Evolutionary conservation across 1,140 invertebrate species (phyloP).

Genomic region (Battus philenor): DNA sequence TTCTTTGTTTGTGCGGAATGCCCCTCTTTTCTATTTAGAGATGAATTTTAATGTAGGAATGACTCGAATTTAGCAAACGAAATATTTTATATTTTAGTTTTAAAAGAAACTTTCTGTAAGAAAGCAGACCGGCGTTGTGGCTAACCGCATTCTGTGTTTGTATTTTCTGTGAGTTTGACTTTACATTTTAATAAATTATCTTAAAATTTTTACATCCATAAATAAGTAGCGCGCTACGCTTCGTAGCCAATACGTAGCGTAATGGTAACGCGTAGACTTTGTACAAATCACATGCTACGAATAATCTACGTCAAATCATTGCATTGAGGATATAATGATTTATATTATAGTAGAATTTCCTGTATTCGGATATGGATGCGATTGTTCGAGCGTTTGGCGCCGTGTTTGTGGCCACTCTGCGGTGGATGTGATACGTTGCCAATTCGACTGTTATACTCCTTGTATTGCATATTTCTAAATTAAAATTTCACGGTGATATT

Average conservation of each 20-base stretch:
- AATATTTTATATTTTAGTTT: constrained; percentile 4
- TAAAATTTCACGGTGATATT: background rate
- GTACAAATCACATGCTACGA: no score
- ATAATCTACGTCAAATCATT: no score
- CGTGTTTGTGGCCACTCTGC: constrained; percentile 47
- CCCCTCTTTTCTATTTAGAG: constrained; percentile 33
- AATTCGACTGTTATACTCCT: constrained; percentile 42
- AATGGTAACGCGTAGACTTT: no score
- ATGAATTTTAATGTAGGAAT: constrained; percentile 14
- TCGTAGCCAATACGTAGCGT: no score
- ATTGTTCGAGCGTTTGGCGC: constrained; percentile 47
- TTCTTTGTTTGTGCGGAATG: constrained; percentile 44
- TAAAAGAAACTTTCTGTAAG: constrained; percentile 2
- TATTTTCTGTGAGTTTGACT: no score
- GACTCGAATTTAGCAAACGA: background rate
- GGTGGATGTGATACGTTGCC: constrained; percentile 51
- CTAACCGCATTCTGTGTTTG: no score
- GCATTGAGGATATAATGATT: no score
- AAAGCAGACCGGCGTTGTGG: background rate
- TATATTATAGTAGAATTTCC: no score
- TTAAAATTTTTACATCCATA: no score
- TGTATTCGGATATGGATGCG: constrained; percentile 44
- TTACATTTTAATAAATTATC: no score
- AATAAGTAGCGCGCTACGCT: no score
- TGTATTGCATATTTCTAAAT: constrained; percentile 17